These are phyloP conservation scores for Zootoca vivipara DNA, from an alignment of 2,113 vertebrate genomes.

Conservation along the genomic window DNA sequence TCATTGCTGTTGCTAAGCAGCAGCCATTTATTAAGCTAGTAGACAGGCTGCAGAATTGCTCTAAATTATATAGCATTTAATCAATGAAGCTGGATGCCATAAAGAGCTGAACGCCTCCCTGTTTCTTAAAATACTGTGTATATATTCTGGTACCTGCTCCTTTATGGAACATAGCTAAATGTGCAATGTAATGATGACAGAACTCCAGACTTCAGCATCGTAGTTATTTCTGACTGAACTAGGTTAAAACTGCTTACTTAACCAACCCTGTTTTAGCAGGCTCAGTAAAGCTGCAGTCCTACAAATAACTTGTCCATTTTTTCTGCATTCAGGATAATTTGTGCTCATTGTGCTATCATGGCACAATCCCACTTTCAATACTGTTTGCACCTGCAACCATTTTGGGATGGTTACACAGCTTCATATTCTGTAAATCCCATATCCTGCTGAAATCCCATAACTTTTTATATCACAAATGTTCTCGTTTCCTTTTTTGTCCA, in stretches of 20 bases:
- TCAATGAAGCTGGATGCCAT: background rate
- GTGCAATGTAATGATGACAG: background rate
- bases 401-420: no score
- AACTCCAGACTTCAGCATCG: background rate
- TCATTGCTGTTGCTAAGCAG: fast-evolving
- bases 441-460: no score
- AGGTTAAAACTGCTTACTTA: background rate
- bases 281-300: background rate
- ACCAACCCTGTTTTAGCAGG: background rate
- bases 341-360: no score
- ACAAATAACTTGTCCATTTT: no score
- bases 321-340: no score
- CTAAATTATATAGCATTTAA: slow-evolving; percentile 19
- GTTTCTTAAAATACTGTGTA: background rate
- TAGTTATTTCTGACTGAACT: slow-evolving; percentile 1
- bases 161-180: background rate
- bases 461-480: no score
- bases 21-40: background rate
- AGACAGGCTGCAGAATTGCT: background rate
- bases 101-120: background rate
- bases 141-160: fast-evolving
- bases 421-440: no score
- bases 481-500: no score
- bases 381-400: no score
- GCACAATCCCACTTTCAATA: no score